Conservation (phyloP, 2,113 vertebrate genomes). For the Zosterops lateralis region DNA sequence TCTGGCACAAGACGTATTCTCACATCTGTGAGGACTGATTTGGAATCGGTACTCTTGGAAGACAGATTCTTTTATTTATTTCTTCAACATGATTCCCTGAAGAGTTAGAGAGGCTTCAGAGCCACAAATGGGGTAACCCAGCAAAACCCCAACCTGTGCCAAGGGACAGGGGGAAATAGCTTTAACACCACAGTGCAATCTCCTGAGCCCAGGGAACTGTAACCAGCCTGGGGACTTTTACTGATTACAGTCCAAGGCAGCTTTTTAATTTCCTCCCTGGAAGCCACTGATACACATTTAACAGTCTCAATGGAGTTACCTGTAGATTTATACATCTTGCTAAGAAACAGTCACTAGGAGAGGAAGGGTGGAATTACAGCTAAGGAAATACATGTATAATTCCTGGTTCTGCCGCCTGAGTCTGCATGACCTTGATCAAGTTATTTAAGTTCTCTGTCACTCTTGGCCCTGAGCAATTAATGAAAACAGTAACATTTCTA, state of each 20-base stretch:
- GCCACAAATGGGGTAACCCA: background rate
- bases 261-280: constrained; percentile 4
- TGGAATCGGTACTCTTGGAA: constrained; percentile 9
- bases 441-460: background rate
- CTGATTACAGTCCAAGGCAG: background rate
- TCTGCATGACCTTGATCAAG: background rate
- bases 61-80: constrained; percentile 17
- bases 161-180: background rate
- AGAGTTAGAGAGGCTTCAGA: background rate
- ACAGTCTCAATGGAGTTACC: background rate
- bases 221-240: background rate
- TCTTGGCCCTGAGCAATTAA: background rate
- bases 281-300: background rate
- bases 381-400: background rate
- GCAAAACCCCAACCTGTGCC: background rate
- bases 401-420: background rate
- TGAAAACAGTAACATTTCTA: background rate
- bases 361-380: background rate
- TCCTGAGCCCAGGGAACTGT: background rate
- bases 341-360: background rate
- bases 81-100: background rate
- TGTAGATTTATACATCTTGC: background rate
- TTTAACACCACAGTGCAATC: background rate
- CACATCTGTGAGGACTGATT: constrained; percentile 42
- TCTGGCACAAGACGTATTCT: constrained; percentile 29